phyloP scores from a whole-genome alignment of 2,888 invertebrate species.

The Drosophila macrothrix region DNA sequence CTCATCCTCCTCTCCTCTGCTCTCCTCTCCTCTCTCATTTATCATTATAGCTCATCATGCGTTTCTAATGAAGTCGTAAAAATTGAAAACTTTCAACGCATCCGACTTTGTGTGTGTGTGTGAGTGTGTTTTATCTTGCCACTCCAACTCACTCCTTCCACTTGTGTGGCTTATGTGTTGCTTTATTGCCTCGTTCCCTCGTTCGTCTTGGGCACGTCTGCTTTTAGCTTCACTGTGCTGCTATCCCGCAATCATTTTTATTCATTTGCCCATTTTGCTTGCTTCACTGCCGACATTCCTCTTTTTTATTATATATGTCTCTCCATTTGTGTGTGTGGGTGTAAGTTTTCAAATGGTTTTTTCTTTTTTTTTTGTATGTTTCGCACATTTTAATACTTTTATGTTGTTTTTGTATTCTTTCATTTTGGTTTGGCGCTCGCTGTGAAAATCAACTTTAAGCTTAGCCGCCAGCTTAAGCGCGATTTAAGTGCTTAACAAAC shows the following conservation, averaged over 20 bases:
- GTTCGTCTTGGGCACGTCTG: slow-evolving; percentile 28
- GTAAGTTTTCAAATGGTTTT: slow-evolving; percentile 9
- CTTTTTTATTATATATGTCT: not conserved
- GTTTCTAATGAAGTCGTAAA: slow-evolving; percentile 82
- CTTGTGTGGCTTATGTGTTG: slow-evolving; percentile 48
- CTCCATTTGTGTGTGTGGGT: not conserved
- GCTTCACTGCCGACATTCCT: slow-evolving; percentile 32
- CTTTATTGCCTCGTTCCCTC: slow-evolving; percentile 46
- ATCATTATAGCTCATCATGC: slow-evolving; percentile 80
- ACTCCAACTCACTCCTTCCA: not conserved
- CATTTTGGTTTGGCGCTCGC: slow-evolving; percentile 19
- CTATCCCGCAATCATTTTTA: slow-evolving; percentile 62
- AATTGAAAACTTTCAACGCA: slow-evolving; percentile 76
- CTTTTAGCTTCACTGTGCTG: slow-evolving; percentile 24
- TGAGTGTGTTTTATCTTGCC: slow-evolving; percentile 24
- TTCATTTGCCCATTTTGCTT: slow-evolving; percentile 58
- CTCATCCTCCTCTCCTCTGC: not conserved
- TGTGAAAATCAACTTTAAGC: slow-evolving; percentile 43
- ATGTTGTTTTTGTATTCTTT: slow-evolving; percentile 19
- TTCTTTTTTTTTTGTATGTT: slow-evolving; percentile 8
- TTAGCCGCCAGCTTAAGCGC: slow-evolving; percentile 17
- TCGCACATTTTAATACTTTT: slow-evolving; percentile 43
- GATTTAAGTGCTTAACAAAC: slow-evolving; percentile 8
- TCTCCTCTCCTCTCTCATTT: slow-evolving; percentile 15
- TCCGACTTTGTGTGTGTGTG: slow-evolving; percentile 19